Evolutionary conservation across 2,113 vertebrate species (phyloP).

Genomic region (Eonycteris spelaea): DNA sequence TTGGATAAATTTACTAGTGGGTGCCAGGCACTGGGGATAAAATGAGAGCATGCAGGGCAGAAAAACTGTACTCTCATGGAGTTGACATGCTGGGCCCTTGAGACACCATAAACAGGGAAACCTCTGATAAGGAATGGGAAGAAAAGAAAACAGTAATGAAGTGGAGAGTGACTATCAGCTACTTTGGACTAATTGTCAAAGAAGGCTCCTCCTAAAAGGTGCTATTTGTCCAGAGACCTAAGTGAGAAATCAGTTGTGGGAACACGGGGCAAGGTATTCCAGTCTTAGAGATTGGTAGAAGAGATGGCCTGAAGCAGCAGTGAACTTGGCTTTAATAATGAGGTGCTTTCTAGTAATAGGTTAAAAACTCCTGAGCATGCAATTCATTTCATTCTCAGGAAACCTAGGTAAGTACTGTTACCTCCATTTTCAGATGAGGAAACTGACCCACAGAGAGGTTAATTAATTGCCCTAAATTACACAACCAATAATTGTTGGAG

Average conservation of each 20-base stretch:
- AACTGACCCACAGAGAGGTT: background rate
- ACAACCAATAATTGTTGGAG: background rate
- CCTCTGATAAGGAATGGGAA: background rate
- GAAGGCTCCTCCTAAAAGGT: background rate
- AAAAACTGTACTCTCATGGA: background rate
- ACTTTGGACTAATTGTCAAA: background rate
- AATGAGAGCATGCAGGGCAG: background rate
- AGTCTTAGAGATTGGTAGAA: background rate
- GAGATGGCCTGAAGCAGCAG: background rate
- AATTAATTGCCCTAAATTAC: background rate
- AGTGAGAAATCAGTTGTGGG: background rate
- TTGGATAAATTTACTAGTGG: background rate
- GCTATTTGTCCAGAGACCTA: background rate
- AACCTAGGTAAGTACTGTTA: background rate
- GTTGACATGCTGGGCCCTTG: background rate
- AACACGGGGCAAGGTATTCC: background rate
- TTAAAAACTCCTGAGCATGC: background rate
- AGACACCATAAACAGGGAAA: background rate
- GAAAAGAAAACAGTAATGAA: background rate
- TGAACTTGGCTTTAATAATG: background rate
- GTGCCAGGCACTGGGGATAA: background rate
- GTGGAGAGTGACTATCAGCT: background rate
- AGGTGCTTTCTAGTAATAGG: background rate
- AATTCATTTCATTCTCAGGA: background rate
- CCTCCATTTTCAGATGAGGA: background rate